Evolutionary conservation across 2,113 vertebrate species (phyloP).

Genomic region (Gadus chalcogrammus): DNA sequence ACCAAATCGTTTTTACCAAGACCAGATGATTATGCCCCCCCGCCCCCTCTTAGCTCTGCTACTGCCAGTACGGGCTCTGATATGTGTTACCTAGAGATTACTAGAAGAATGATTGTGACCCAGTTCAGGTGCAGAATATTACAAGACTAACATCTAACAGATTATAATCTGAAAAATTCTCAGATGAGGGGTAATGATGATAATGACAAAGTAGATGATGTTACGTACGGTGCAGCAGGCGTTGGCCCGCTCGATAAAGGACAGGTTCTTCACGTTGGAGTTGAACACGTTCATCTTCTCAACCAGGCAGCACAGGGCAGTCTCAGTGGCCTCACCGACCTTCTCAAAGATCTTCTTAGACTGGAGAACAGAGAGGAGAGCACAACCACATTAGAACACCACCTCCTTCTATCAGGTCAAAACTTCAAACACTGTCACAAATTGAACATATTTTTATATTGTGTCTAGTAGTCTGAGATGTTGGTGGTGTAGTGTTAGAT

Average conservation of each 20-base stretch:
- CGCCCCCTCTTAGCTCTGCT: too few relatives aligned
- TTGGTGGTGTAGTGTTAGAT: not conserved
- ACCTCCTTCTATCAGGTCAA: too few relatives aligned
- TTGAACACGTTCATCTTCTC: constrained; percentile 97
- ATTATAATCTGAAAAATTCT: too few relatives aligned
- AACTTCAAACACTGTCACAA: not conserved
- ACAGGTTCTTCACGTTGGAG: constrained; percentile 76
- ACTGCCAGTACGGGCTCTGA: too few relatives aligned
- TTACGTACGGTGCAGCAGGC: constrained; percentile 84
- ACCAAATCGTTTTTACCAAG: too few relatives aligned
- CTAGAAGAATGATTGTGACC: too few relatives aligned
- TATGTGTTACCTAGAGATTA: too few relatives aligned
- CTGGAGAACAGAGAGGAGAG: constrained; percentile 56
- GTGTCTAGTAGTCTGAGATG: not conserved
- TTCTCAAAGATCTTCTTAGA: constrained; percentile 90
- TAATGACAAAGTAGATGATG: not conserved
- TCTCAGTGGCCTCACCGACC: constrained; percentile 94
- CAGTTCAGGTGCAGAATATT: too few relatives aligned
- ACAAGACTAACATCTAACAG: too few relatives aligned
- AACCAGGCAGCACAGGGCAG: constrained; percentile 86
- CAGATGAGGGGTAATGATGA: too few relatives aligned
- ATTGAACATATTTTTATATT: not conserved
- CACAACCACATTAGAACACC: too few relatives aligned
- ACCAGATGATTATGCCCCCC: too few relatives aligned
- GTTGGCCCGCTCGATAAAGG: constrained; percentile 85